Conservation (phyloP, 2,888 invertebrate genomes). For the Danaus chrysippus region DNA sequence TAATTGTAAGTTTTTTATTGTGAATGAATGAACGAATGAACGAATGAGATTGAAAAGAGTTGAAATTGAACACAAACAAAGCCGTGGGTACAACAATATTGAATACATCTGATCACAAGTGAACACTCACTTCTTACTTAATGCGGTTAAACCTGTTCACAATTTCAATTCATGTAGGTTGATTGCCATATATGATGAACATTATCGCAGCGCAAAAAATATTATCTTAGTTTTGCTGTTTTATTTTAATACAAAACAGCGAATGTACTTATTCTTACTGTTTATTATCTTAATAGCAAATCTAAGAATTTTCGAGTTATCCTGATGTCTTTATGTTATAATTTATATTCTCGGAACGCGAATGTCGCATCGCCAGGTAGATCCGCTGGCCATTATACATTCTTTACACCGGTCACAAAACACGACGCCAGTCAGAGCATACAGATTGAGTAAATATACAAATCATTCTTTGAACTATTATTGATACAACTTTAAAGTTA, state of each 20-base stretch:
- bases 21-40: no score
- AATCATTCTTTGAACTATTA: conserved; percentile 18
- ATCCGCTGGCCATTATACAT: conserved; percentile 38
- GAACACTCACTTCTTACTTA: conserved; percentile 5
- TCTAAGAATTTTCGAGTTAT: no score
- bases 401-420: conserved; percentile 40
- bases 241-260: neutral
- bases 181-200: conserved; percentile 6
- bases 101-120: neutral
- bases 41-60: no score
- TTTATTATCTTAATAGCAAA: no score
- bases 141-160: conserved; percentile 3
- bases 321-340: conserved; percentile 8
- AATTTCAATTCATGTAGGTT: conserved; percentile 4
- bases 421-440: conserved; percentile 27
- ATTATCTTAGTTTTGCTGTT: neutral
- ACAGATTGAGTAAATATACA: conserved; percentile 18
- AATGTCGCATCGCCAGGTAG: conserved; percentile 35
- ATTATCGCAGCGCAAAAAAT: neutral
- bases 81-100: no score
- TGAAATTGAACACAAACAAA: no score
- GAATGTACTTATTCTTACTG: no score
- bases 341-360: conserved; percentile 18
- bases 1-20: no score
- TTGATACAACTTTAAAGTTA: neutral